phyloP scores from a whole-genome alignment of 2,797 vertebrate genomes.

The Odontamblyopus lacepedii region DNA sequence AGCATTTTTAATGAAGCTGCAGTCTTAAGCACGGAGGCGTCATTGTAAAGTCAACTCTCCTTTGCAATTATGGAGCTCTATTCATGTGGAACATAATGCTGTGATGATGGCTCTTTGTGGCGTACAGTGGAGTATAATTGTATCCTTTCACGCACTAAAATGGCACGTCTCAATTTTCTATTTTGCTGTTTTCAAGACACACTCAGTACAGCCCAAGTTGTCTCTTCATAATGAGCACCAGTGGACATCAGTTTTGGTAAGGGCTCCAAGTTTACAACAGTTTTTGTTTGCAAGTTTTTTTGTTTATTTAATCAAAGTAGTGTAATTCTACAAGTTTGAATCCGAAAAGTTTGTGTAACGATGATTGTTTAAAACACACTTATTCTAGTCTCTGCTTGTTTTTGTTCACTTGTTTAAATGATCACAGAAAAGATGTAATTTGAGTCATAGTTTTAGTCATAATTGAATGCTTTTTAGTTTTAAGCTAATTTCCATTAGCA shows the following conservation, averaged over 20 bases:
- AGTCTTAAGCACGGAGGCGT: conserved; percentile 66
- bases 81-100: conserved; percentile 75
- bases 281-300: background rate
- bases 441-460: too few relatives aligned
- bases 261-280: background rate
- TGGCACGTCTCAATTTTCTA: conserved; percentile 61
- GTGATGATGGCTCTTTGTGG: conserved; percentile 72
- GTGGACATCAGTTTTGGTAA: background rate
- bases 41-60: conserved; percentile 72
- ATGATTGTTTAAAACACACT: background rate
- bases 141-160: conserved; percentile 64
- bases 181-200: conserved; percentile 34
- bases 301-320: background rate
- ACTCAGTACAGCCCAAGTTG: conserved; percentile 27
- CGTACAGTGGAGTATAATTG: conserved; percentile 73
- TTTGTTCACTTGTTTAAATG: too few relatives aligned
- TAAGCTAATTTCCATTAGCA: too few relatives aligned
- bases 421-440: too few relatives aligned
- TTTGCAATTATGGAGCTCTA: conserved; percentile 74
- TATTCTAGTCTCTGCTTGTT: too few relatives aligned
- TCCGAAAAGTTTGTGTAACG: background rate
- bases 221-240: conserved; percentile 30
- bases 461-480: too few relatives aligned
- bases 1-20: conserved; percentile 76
- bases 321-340: background rate